phyloP scores from a whole-genome alignment of 2,888 invertebrate species.

The Phrixothrix hirtus region DNA sequence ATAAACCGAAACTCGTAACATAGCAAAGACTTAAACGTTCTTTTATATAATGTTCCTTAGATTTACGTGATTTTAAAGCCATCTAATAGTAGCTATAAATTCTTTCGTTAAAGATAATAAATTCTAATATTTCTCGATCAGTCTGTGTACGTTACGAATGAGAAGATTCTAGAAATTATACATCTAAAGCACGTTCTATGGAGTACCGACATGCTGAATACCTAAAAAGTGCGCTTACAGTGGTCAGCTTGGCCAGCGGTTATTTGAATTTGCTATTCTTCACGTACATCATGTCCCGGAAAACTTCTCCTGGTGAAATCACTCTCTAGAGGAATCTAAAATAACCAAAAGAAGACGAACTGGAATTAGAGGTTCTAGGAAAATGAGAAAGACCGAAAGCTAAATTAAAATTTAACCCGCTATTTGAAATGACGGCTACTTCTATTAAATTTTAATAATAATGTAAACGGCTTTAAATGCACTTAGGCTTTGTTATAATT shows the following conservation, averaged over 20 bases:
- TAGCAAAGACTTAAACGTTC: constrained; percentile 1
- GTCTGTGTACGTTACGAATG: constrained; percentile 12
- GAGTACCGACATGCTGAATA: constrained; percentile 43
- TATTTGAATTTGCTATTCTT: constrained; percentile 46
- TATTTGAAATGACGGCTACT: constrained; percentile 22
- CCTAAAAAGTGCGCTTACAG: constrained; percentile 34
- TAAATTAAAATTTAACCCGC: constrained; percentile 22
- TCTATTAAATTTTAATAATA: constrained; percentile 17
- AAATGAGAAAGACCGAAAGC: constrained; percentile 23
- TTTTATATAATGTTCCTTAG: neutral
- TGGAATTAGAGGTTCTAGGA: constrained; percentile 28
- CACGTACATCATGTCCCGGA: constrained; percentile 46
- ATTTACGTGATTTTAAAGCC: neutral
- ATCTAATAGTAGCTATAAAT: neutral
- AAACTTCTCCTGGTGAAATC: constrained; percentile 34
- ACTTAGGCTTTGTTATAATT: constrained; percentile 1
- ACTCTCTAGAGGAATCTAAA: constrained; percentile 34
- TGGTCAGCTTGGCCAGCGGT: constrained; percentile 32
- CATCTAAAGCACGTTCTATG: constrained; percentile 38
- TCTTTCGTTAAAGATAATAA: constrained; percentile 1
- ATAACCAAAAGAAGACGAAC: constrained; percentile 33
- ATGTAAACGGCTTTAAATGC: constrained; percentile 8
- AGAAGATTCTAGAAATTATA: constrained; percentile 36
- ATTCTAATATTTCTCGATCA: constrained; percentile 3
- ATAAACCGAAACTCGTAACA: constrained; percentile 7